Conservation (phyloP, 2,797 vertebrate species). For the Dendrocincla tyrannina region DNA sequence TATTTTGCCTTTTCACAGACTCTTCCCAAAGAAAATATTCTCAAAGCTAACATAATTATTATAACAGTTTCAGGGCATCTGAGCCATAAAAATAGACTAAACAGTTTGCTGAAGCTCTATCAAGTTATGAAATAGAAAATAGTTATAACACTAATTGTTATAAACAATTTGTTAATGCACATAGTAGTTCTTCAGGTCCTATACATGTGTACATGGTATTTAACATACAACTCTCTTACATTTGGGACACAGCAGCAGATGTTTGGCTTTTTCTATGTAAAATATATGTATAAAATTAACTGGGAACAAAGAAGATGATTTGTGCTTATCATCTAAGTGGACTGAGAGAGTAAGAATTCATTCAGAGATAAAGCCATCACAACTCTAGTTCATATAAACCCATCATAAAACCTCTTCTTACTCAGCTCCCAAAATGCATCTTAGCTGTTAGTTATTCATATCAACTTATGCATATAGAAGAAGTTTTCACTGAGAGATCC, state of each 20-base stretch:
- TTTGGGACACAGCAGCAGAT: neutral
- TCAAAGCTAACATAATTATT: neutral
- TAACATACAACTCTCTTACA: neutral
- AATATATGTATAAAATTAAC: neutral
- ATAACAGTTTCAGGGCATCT: neutral
- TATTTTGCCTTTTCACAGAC: neutral
- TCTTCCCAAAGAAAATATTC: neutral
- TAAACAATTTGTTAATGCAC: neutral
- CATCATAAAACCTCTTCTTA: neutral
- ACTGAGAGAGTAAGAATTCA: neutral
- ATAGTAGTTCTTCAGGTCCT: neutral
- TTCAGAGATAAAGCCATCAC: neutral
- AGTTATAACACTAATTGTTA: neutral
- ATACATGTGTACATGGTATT: neutral
- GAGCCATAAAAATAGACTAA: neutral
- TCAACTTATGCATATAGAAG: neutral
- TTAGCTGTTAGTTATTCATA: neutral
- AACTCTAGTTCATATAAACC: neutral
- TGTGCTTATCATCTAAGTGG: accelerated
- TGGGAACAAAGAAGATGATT: neutral
- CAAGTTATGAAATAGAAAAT: neutral
- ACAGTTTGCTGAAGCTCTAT: neutral
- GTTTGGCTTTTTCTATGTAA: neutral
- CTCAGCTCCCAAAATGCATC: neutral
- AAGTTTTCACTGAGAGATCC: neutral